Conservation (phyloP, 2,888 invertebrate species). For the Phyllotreta striolata region DNA sequence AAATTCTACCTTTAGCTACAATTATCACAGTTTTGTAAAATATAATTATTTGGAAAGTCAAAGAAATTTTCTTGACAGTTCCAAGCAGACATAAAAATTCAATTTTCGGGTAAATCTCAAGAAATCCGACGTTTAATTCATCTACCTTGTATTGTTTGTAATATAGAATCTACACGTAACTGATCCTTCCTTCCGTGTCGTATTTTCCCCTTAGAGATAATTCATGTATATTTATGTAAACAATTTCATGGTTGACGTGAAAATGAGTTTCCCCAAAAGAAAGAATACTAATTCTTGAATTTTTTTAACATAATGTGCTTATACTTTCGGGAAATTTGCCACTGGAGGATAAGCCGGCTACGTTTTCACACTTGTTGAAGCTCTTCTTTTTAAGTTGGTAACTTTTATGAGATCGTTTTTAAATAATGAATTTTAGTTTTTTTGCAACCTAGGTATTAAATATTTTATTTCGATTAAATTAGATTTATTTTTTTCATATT, state of each 20-base stretch:
- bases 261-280: slow-evolving; percentile 34
- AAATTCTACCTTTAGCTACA: neutral
- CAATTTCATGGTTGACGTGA: slow-evolving; percentile 39
- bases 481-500: too few species aligned
- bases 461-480: too few species aligned
- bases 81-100: too few species aligned
- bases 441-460: too few species aligned
- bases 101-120: too few species aligned
- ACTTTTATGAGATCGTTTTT: neutral
- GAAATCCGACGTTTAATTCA: too few species aligned
- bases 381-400: slow-evolving; percentile 6
- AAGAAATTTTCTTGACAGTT: too few species aligned
- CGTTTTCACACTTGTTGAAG: slow-evolving; percentile 17
- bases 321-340: slow-evolving; percentile 16
- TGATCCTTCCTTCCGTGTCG: slow-evolving; percentile 37
- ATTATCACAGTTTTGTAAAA: slow-evolving; percentile 3
- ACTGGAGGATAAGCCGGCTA: slow-evolving; percentile 1
- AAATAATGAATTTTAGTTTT: neutral
- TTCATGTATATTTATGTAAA: slow-evolving; percentile 49
- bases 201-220: slow-evolving; percentile 47
- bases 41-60: too few species aligned
- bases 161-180: neutral
- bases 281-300: slow-evolving; percentile 18
- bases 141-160: neutral
- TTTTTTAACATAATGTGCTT: slow-evolving; percentile 16